Conservation (phyloP, 2,888 invertebrate genomes). For the Odontocerum albicorne region DNA sequence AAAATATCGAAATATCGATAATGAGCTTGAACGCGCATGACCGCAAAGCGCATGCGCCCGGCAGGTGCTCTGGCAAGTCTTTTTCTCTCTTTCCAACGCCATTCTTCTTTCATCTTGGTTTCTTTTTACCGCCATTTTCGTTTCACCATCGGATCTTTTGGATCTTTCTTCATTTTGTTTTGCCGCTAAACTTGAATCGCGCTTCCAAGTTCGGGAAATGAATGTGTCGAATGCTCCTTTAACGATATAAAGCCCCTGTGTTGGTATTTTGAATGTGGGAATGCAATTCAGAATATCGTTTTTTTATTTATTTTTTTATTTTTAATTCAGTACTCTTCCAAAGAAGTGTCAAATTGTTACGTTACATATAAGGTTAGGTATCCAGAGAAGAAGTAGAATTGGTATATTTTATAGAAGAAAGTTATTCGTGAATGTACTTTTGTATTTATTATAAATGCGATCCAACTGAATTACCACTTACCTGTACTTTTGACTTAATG, state of each 20-base stretch:
- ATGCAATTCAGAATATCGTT: background rate
- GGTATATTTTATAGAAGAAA: no score
- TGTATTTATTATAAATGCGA: no score
- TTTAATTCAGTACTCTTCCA: background rate
- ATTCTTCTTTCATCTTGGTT: constrained; percentile 5
- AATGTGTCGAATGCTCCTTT: constrained; percentile 6
- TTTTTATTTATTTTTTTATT: background rate
- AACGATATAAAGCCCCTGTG: background rate
- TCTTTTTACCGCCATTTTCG: constrained; percentile 12
- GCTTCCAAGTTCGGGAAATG: background rate
- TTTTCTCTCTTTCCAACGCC: constrained; percentile 2
- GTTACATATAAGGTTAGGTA: no score
- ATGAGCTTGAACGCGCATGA: constrained; percentile 12
- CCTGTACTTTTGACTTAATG: no score
- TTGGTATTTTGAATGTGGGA: background rate
- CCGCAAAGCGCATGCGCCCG: constrained; percentile 12
- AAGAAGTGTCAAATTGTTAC: no score
- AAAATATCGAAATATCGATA: constrained; percentile 18
- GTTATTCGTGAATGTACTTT: no score
- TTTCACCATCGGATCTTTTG: constrained; percentile 1
- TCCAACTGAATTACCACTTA: no score
- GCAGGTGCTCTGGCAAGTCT: constrained; percentile 20
- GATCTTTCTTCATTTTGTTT: background rate
- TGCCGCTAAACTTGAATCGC: background rate
- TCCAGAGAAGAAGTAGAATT: no score